Percentiles rank a stretch among this genome's conserved stretches.
phyloP scores from a whole-genome alignment of 1,140 invertebrate genomes.

The Dinoponera quadriceps region DNA sequence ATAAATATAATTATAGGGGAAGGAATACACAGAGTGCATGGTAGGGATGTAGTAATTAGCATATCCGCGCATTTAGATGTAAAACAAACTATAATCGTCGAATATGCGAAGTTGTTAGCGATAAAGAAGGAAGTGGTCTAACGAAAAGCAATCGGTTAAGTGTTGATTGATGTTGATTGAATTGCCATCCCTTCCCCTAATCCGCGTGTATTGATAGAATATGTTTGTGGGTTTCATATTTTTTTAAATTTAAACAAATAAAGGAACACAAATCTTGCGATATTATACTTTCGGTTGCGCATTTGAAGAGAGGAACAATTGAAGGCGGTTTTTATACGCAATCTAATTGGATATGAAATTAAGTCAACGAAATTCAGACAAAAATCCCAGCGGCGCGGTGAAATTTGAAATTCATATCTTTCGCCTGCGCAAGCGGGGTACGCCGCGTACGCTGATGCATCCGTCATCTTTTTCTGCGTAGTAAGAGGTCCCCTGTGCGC shows the following conservation, averaged over 20 bases:
- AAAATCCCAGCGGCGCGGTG: conserved; percentile 72
- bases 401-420: conserved; percentile 85
- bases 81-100: no score
- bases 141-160: no score
- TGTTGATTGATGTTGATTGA: no score
- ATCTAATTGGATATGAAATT: conserved; percentile 85
- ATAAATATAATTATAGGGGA: no score
- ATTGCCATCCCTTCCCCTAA: no score
- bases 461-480: conserved; percentile 82
- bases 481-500: conserved; percentile 59
- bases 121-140: no score
- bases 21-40: no score
- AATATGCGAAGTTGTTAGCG: no score
- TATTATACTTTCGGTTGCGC: background rate
- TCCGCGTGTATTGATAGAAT: no score
- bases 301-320: background rate
- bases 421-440: conserved; percentile 69
- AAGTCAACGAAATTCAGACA: conserved; percentile 83
- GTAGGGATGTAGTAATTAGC: no score
- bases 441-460: conserved; percentile 71
- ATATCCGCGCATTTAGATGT: no score
- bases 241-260: conserved; percentile 13
- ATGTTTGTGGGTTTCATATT: background rate
- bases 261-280: background rate
- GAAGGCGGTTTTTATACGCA: conserved; percentile 52